phyloP scores from a whole-genome alignment of 2,113 vertebrate species.

The Cranoglanis bouderius region DNA sequence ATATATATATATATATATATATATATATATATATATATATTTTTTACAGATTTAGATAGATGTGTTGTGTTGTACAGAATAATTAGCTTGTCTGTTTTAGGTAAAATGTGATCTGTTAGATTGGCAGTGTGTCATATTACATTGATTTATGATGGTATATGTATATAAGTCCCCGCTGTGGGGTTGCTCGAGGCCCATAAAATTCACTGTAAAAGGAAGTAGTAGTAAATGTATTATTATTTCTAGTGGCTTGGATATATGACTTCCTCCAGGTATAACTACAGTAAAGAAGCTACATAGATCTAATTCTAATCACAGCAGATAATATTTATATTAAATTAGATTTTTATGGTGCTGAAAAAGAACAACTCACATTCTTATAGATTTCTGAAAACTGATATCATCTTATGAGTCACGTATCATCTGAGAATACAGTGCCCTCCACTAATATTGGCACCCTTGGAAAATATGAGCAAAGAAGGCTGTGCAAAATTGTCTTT shows the following conservation, averaged over 20 bases:
- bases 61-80: background rate
- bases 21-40: too few relatives aligned
- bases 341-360: background rate
- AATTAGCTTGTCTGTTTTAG: background rate
- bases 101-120: background rate
- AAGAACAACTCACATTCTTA: background rate
- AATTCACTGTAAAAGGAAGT: slow-evolving; percentile 46
- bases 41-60: background rate
- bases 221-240: slow-evolving; percentile 45
- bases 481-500: too few relatives aligned
- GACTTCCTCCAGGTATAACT: background rate
- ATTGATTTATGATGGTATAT: slow-evolving; percentile 41
- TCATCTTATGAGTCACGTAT: background rate
- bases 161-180: slow-evolving; percentile 32
- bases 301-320: background rate
- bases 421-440: background rate
- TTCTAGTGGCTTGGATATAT: slow-evolving; percentile 5
- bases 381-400: background rate
- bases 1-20: too few relatives aligned
- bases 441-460: too few relatives aligned
- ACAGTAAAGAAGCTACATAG: background rate
- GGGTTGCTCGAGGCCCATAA: slow-evolving; percentile 46
- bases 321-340: background rate
- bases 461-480: too few relatives aligned
- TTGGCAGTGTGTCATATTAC: slow-evolving; percentile 16